Base-by-base conservation (phyloP, 2,888 invertebrate species). In the Boloria selene region DNA sequence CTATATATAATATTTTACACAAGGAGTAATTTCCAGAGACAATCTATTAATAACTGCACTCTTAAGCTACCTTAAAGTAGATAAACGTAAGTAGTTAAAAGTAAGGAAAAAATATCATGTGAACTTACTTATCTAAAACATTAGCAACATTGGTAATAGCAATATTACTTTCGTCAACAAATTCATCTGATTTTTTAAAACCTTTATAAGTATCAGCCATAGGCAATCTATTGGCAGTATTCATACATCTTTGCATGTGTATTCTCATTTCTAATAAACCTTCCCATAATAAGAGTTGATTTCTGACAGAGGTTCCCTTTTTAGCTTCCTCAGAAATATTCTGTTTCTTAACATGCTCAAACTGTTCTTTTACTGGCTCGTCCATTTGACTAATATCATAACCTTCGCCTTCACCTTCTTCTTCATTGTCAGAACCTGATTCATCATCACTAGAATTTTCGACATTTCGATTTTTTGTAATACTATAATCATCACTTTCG, bases 231-330 rank as follows among this genome's bases (percentile, higher is more conserved):
- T 98, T 98, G 0, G 95, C 94, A 14, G 94, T 93, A 52, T 93
- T 87, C 61, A 98, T 82, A 76, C 96, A 94, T 82, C 97, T 96
- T 83, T 98, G 98, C 26, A 98, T 85, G 79, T 96, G 96, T 75
- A 98, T 98, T 72, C 98, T 93, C 80, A 95, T 93, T 87, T 98
- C 98, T 26, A 98, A 82, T 4, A 98, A 83, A 64, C 94, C 95
- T 82, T 98, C 98, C 97, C 97, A 98, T 1, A 97, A 79, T 49
- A 93, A 88, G 38, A 96, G 81, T 79, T 96, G 96, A 75, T 94
- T 95, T 77, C 94, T 93, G 0, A 96, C 95, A 78, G 94, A 94
- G 14, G 90, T 84, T 1, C 95, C 96, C 80, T 95, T 96, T 73
- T 94, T 93, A 0, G 94, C 88, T 78, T 95, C 94, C 66, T 90